Evolutionary conservation across 2,888 invertebrate genomes (phyloP).

Genomic region (Mythimna loreyi): DNA sequence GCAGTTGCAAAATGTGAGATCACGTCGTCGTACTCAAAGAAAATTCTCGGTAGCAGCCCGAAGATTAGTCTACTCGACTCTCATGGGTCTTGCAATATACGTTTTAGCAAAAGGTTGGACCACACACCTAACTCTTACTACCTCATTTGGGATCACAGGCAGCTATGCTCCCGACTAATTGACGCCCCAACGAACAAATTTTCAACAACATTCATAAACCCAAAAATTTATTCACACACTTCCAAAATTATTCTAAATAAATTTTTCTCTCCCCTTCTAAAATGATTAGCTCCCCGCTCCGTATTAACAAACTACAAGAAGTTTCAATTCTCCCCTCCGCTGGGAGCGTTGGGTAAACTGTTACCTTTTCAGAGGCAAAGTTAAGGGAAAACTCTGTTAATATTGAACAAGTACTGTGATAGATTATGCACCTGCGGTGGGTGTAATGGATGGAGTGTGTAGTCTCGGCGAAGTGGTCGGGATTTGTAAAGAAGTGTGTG

Average conservation of each 20-base stretch:
- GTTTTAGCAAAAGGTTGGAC: neutral
- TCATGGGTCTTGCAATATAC: neutral
- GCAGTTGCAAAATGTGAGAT: neutral
- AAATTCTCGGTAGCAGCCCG: neutral
- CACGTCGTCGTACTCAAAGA: too few relatives aligned
- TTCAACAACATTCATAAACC: neutral
- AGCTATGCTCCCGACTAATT: neutral
- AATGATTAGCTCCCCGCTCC: conserved; percentile 38
- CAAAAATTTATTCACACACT: conserved; percentile 12
- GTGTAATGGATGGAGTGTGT: conserved; percentile 40
- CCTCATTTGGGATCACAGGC: neutral
- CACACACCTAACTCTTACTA: neutral
- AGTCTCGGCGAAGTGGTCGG: neutral
- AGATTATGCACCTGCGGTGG: conserved; percentile 56
- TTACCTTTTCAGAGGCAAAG: conserved; percentile 55
- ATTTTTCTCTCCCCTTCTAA: conserved; percentile 36
- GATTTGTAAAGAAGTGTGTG: conserved; percentile 2
- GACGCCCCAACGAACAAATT: neutral
- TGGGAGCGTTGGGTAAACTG: conserved; percentile 46
- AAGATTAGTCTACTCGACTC: neutral
- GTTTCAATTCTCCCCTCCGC: conserved; percentile 51
- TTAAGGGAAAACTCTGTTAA: conserved; percentile 57
- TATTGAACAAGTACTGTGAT: conserved; percentile 53
- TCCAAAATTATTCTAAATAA: conserved; percentile 11
- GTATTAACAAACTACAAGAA: conserved; percentile 58